Percentiles rank a stretch among this genome's conserved stretches.
Conservation (phyloP, 2,797 vertebrate genomes). For the Pangasius sanitwongsei region DNA sequence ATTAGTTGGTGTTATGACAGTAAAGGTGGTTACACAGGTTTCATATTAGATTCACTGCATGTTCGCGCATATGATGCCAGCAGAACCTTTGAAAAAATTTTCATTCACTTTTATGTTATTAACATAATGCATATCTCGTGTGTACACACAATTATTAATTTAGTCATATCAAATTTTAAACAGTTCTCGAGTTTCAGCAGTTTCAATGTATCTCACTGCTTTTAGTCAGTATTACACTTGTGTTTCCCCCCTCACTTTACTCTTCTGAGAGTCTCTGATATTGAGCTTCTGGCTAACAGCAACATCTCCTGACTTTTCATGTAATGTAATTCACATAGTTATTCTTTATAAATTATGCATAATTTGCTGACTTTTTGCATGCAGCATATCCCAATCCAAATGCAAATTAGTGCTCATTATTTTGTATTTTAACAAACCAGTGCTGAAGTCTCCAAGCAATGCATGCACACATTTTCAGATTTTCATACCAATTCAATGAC, state of each 20-base stretch:
- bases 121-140: background rate
- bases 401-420: conserved; percentile 18
- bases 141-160: background rate
- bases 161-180: conserved; percentile 2
- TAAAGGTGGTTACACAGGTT: background rate
- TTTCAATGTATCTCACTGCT: background rate
- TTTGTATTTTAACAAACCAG: conserved; percentile 7
- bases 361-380: background rate
- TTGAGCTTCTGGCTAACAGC: background rate
- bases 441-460: conserved; percentile 14
- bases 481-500: conserved; percentile 11
- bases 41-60: background rate
- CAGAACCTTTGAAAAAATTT: background rate
- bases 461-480: conserved; percentile 15
- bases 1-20: background rate
- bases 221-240: background rate
- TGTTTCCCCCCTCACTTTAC: background rate
- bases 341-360: conserved; percentile 5
- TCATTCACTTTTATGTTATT: background rate
- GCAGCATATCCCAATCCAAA: background rate
- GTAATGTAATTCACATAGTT: background rate
- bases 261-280: conserved; percentile 7
- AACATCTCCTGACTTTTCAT: conserved; percentile 1
- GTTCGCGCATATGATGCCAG: background rate
- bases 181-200: background rate